These are phyloP conservation scores for Gallinago paraguaiae DNA, from an alignment of 2,113 vertebrate species.

Conservation along the genomic window DNA sequence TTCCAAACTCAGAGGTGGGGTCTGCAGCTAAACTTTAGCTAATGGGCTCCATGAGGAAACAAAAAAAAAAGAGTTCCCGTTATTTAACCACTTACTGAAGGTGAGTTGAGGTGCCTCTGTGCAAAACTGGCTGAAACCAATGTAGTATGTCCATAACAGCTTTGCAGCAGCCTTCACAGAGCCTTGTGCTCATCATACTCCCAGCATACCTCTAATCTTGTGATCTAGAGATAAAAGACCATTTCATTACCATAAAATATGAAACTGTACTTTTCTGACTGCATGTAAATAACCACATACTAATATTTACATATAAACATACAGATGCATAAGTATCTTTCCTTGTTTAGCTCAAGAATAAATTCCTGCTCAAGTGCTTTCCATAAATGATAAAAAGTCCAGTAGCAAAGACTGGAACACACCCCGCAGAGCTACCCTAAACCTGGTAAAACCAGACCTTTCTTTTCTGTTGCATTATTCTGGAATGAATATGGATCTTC, in stretches of 20 bases:
- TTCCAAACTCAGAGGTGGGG: neutral
- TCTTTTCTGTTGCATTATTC: conserved; percentile 19
- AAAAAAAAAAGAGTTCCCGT: neutral
- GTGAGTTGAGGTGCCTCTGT: neutral
- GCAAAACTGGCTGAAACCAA: neutral
- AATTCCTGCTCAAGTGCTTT: neutral
- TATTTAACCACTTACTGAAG: neutral
- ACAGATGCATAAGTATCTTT: neutral
- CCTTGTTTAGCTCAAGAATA: neutral
- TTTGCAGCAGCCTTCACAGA: neutral
- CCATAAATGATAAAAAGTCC: neutral
- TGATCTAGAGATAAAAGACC: neutral
- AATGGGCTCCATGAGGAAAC: neutral
- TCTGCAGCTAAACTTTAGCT: neutral
- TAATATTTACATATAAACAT: neutral
- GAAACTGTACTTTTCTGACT: neutral
- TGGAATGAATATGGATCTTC: conserved; percentile 4
- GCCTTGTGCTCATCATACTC: neutral
- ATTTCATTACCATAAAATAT: neutral
- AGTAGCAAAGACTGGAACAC: neutral
- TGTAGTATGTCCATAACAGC: neutral
- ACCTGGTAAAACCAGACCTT: neutral
- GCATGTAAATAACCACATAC: neutral
- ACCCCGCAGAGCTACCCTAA: neutral
- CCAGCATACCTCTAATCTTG: neutral